Conservation (phyloP, 2,888 invertebrate species). For the Piscicola geometra region DNA sequence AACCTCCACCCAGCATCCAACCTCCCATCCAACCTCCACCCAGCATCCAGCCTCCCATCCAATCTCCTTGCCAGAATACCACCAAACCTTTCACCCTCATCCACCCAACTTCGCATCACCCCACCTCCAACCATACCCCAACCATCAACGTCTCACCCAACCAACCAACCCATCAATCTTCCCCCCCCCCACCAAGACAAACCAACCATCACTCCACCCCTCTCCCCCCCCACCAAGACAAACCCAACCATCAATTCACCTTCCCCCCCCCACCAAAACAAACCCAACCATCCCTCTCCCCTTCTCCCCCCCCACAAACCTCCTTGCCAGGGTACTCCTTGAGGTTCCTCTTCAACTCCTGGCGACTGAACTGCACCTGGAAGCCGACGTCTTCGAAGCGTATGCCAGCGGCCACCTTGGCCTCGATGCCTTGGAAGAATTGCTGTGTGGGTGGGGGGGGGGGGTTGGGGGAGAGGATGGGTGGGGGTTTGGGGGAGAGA, state of each 20-base stretch:
- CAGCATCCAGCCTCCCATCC: no score
- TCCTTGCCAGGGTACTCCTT: constrained; percentile 86
- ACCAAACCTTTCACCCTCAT: no score
- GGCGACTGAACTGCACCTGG: constrained; percentile 93
- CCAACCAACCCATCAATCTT: background rate
- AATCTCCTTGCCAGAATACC: background rate
- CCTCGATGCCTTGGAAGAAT: constrained; percentile 94
- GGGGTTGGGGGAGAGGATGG: background rate
- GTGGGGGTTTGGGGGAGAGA: constrained; percentile 72
- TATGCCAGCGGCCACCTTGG: constrained; percentile 84
- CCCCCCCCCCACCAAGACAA: background rate
- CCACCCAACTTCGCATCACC: no score
- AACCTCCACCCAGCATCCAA: no score
- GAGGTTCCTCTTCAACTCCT: constrained; percentile 88
- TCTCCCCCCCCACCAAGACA: background rate
- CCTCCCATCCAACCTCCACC: background rate
- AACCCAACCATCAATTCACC: background rate
- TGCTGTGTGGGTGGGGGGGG: constrained; percentile 60
- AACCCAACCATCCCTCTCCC: no score
- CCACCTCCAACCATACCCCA: no score
- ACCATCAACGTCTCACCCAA: no score
- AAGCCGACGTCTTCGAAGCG: constrained; percentile 95
- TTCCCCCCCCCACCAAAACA: background rate
- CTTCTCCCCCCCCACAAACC: constrained; percentile 49
- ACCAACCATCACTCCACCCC: background rate